Evolutionary conservation across 92 coral and sea anemone genomes (phyloP), one percentile per base, ranked within the genome.

Genomic region (Epizoanthus illoricatus): DNA sequence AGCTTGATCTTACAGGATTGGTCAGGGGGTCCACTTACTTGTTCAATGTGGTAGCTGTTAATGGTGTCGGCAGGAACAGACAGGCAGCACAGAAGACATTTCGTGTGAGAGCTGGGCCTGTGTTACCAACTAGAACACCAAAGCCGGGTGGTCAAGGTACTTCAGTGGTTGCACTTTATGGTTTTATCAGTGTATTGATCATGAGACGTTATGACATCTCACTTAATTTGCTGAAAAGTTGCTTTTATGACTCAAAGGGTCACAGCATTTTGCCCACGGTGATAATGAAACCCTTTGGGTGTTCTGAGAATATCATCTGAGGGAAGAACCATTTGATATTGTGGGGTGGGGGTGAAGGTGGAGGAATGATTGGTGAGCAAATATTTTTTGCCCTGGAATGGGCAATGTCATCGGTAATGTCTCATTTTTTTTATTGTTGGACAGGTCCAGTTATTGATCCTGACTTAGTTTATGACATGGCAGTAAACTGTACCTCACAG

Each of bases 31-130:
- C 90, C 17, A 79, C 62, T 21, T 93, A 93, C 76, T 80, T 73
- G 80, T 90, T 93, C 61, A 83, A 84, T 17, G 97, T 93, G 41
- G 78, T 84, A 54, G 94, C 88, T 36, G 89, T 70, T 20, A 93
- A 90, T 68, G 79, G 84, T 56, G 90, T 65, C n/a, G 97, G 97
- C 5, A 88, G 86, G 66, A 91, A 84, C 36, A 81, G 60, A n/a
- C 88, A 93, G 66, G 86, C 92, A 9, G 97, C 95, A 18, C 75
- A 81, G 70, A 93, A 93, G 86, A 84, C 60, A 49, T 93, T 93
- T 42, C 74, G 61, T 60, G 74, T 93, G 7, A 54, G 71, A 61
- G 84, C 84, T 5, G 83, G 86, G 45, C 73, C 79, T 16, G 55
- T 60, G 36, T 71, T 56, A n/a, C 41, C 73, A 9, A 71, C 88